Percentiles rank a stretch among this genome's conserved stretches.
These are phyloP conservation scores for Procapra przewalskii DNA, from an alignment of 2,113 vertebrate species.

Conservation along the genomic window DNA sequence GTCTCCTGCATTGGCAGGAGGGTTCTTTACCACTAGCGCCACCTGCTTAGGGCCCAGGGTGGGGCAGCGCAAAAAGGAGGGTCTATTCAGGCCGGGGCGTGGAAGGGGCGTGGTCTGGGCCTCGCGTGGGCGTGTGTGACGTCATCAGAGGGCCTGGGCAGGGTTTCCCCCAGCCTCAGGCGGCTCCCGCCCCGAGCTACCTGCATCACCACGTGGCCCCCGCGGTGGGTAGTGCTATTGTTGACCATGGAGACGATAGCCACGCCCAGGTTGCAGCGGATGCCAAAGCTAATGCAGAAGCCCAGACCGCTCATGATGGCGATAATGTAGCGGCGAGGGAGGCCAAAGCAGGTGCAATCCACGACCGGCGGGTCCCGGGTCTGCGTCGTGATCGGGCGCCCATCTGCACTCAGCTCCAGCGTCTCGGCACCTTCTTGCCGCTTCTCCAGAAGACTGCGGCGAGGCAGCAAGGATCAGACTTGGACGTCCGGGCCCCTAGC, in stretches of 20 bases:
- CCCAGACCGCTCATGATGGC: conserved; percentile 93
- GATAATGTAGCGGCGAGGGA: conserved; percentile 93
- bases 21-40: not conserved
- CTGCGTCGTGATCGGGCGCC: conserved; percentile 72
- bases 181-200: conserved; percentile 72
- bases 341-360: conserved; percentile 93
- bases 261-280: conserved; percentile 93
- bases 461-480: not conserved
- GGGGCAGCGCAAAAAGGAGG: not conserved
- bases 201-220: conserved; percentile 86
- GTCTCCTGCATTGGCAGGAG: not conserved
- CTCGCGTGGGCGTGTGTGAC: accelerated
- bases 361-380: conserved; percentile 86
- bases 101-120: not conserved
- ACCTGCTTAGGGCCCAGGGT: not conserved
- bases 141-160: not conserved
- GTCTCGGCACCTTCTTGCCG: conserved; percentile 90
- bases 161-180: not conserved
- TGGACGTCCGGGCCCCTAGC: not conserved
- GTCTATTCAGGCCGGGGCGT: accelerated
- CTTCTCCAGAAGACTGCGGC: conserved; percentile 86
- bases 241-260: conserved; percentile 96
- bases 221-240: conserved; percentile 87
- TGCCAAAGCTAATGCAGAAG: conserved; percentile 95
- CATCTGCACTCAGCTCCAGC: conserved; percentile 88